phyloP scores from a whole-genome alignment of 2,113 vertebrate species.

The Labrus mixtus region DNA sequence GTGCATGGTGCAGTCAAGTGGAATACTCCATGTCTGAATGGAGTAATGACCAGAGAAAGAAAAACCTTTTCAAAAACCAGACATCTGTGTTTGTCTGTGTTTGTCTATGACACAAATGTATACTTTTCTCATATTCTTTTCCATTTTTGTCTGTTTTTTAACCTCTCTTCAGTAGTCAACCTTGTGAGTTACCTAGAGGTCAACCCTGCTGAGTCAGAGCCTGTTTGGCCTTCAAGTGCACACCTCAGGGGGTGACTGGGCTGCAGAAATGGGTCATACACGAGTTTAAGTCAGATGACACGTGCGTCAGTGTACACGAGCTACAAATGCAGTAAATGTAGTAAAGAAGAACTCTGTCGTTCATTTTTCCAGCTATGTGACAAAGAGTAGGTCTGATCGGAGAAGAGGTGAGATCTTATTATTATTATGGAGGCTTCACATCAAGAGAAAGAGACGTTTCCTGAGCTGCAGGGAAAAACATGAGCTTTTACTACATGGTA shows the following conservation, averaged over 20 bases:
- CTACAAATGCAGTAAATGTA: slow-evolving; percentile 13
- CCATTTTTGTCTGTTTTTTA: background rate
- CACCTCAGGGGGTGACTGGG: slow-evolving; percentile 10
- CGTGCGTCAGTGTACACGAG: slow-evolving; percentile 5
- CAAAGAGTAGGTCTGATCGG: background rate
- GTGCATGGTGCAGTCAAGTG: slow-evolving; percentile 34
- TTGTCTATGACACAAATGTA: background rate
- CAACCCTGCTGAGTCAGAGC: slow-evolving; percentile 50
- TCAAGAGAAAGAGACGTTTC: background rate
- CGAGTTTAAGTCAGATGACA: slow-evolving; percentile 37
- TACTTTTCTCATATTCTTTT: slow-evolving; percentile 2
- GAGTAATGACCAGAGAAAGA: slow-evolving; percentile 11
- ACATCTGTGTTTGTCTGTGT: background rate
- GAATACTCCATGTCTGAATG: slow-evolving; percentile 1
- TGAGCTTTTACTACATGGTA: background rate
- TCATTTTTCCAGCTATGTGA: slow-evolving; percentile 1
- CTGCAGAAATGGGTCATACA: slow-evolving; percentile 52
- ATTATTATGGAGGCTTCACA: background rate
- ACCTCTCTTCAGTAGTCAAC: background rate
- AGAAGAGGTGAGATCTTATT: background rate
- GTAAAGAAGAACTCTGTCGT: background rate
- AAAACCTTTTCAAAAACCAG: background rate
- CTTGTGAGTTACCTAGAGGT: slow-evolving; percentile 29
- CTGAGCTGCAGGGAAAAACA: background rate
- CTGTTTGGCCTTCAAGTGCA: slow-evolving; percentile 6